A percentile compares a stretch with the other conserved stretches of the same genome.
Evolutionary conservation across 2,888 invertebrate species (phyloP).

Genomic region (Lasioglossum zephyrum): DNA sequence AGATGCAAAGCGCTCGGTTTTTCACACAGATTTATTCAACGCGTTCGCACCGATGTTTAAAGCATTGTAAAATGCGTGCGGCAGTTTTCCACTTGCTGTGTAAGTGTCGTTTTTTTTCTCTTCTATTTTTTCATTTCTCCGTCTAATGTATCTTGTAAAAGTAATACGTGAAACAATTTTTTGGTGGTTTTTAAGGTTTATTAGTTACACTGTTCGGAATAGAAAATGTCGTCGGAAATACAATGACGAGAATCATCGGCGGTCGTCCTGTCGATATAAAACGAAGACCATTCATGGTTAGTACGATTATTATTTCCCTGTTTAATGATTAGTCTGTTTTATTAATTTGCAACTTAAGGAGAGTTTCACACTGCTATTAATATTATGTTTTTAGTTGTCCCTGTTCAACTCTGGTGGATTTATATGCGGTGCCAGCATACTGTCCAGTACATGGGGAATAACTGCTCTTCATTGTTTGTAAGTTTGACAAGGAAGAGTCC

Average conservation of each 20-base stretch:
- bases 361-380: neutral
- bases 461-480: slow-evolving; percentile 75
- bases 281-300: slow-evolving; percentile 64
- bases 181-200: slow-evolving; percentile 1
- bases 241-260: slow-evolving; percentile 63
- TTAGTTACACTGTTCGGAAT: neutral
- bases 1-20: slow-evolving; percentile 38
- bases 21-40: slow-evolving; percentile 40
- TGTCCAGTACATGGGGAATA: slow-evolving; percentile 68
- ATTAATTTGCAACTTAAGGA: neutral
- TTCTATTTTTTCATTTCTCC: neutral
- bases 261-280: slow-evolving; percentile 56
- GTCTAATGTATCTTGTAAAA: neutral
- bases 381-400: slow-evolving; percentile 64
- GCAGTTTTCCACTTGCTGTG: slow-evolving; percentile 37
- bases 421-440: slow-evolving; percentile 70
- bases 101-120: slow-evolving; percentile 31
- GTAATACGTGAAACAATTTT: neutral
- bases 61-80: slow-evolving; percentile 35
- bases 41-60: slow-evolving; percentile 10
- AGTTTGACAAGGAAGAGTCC: slow-evolving; percentile 8
- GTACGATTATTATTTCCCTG: neutral
- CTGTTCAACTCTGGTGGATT: slow-evolving; percentile 54
- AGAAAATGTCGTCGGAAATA: neutral
- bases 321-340: too few relatives aligned